Base-by-base conservation (phyloP, 2,888 invertebrate genomes). In the Nymphalis urticae region DNA sequence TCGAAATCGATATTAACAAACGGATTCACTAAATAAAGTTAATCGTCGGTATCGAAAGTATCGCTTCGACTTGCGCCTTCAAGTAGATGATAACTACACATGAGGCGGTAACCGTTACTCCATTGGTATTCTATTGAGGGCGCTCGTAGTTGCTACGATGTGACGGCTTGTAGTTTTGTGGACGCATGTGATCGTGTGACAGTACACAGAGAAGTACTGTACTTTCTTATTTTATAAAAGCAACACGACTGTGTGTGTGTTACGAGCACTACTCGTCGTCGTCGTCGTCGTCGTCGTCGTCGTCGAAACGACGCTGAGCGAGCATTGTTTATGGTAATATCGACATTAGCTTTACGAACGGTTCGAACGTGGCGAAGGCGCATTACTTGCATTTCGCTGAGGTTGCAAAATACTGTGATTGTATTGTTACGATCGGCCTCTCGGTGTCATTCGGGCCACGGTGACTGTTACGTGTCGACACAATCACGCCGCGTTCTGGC, bases 61-160 rank as follows among this genome's bases (percentile, higher is more conserved):
- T 27, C 27, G 47, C 16, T 24, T 47, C 16, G 17, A 48, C 19
- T 19, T 4, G 24, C 13, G 24, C 21, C 24, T 48, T 60, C 24
- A 16, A 60, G n/a, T 50, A 9, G 32, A 50, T 27, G 13, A 42
- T 42, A 13, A n/a, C n/a, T 50, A 19, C 27, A 32, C 6, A 6
- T 19, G 47, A 50, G 32, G 48, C n/a, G 32, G n/a, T 27, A n/a
- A 62, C 61, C 61, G 61, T 62, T 62, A 50, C 27, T 47, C 32
- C 50, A 48, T 62, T 50, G 17, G 48, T 62, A 50, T 62, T 62
- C 48, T 50, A n/a, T 17, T 8, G 19, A 62, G 47, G 17, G 47
- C 24, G 42, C 48, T n/a, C 13, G 9, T 1, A 16, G 60, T 48
- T 16, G 48, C 48, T 16, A 9, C 27, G 59, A 7, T 16, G 19